Evolutionary conservation across 2,888 invertebrate genomes (phyloP), one percentile per base, ranked within the genome.

Genomic region (Monochamus alternatus): DNA sequence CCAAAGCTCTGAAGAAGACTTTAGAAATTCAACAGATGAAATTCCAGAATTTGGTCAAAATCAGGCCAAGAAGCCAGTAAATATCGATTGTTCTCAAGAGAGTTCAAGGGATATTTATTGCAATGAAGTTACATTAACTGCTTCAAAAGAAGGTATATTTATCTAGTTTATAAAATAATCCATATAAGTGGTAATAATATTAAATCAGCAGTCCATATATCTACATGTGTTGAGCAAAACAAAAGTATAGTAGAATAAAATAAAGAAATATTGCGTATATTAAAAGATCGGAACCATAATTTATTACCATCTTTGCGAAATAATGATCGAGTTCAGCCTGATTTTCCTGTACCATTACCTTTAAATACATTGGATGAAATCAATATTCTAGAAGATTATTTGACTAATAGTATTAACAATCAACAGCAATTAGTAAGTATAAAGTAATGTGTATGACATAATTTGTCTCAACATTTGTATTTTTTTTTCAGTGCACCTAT

Each of bases 391-490:
- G 60, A 60, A 60, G 60, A 60, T 32, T 60, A 60, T 60, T 60
- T 60, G 60, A 60, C 60, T 60, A 60, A 60, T 32, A 10, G 32
- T 60, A 32, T 8, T 12, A 9, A 60, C 7, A 58, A 58, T 58
- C 60, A 60, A 60, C 60, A 60, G 60, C 60, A 60, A 31, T 60
- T 60, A 60, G 60, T 60, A 60, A 60, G 60, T 60, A 32, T 60
- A 60, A 60, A 60, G 12, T 60, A 60, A 60, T 31, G 12, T 58
- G n/a, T 58, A 58, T 58, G 14, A 58, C 22, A 22, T 58, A 58
- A 58, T 58, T 58, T 58, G 58, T n/a, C 58, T 58, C 22, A 14
- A 58, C 14, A 58, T 38, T 38, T 38, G 38, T 38, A 38, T 38
- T 38, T 38, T 38, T 38, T 38, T 38, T 38, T 38, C 38, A 38